Conservation (phyloP, 2,113 vertebrate species). For the Neofelis nebulosa region DNA sequence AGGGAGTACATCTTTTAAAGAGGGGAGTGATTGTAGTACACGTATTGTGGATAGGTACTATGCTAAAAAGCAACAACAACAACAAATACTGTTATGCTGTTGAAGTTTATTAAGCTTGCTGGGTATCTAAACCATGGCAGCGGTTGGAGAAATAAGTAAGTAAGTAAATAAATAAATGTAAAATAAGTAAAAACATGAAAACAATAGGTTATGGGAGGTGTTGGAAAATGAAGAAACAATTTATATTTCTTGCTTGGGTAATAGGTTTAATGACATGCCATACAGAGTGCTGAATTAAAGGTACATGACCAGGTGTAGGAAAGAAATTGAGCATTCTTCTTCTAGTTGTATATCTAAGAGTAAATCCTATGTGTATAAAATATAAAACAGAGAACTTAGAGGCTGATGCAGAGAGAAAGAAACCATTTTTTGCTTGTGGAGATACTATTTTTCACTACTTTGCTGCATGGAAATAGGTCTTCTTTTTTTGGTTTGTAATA, state of each 20-base stretch:
- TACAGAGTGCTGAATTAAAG: neutral
- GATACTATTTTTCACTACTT: neutral
- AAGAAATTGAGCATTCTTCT: neutral
- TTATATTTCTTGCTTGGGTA: neutral
- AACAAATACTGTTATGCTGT: too few species aligned
- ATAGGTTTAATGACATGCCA: neutral
- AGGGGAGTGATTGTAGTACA: too few species aligned
- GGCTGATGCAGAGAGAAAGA: neutral
- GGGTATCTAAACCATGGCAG: neutral
- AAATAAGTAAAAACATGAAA: neutral
- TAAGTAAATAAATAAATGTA: neutral
- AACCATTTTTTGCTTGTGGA: neutral
- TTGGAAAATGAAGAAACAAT: neutral
- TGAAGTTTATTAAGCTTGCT: neutral
- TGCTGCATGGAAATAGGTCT: too few species aligned
- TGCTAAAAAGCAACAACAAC: neutral
- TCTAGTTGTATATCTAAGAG: neutral
- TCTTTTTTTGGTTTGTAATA: neutral
- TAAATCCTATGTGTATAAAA: neutral
- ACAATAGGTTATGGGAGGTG: neutral
- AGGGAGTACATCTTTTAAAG: neutral
- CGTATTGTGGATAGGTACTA: too few species aligned
- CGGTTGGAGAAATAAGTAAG: too few species aligned
- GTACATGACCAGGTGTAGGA: neutral
- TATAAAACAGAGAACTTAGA: neutral